These are phyloP conservation scores for Pipistrellus pipistrellus DNA, from an alignment of 2,797 vertebrate genomes.

Conservation along the genomic window DNA sequence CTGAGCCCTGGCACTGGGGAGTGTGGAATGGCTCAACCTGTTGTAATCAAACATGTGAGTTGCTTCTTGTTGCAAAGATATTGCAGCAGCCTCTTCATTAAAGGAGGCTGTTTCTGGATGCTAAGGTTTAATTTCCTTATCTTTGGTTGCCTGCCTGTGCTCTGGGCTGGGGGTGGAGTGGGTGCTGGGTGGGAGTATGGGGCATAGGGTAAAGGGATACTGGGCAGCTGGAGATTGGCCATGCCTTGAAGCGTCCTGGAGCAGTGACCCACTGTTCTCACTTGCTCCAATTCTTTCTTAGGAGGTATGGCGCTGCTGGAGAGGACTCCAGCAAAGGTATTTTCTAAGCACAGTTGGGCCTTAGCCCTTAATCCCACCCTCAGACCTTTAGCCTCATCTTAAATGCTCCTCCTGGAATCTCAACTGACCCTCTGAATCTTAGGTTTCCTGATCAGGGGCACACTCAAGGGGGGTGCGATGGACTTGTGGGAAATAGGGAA, in stretches of 20 bases:
- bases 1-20: constrained; percentile 87
- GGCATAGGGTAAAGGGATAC: constrained; percentile 11
- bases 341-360: not conserved
- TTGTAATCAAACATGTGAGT: constrained; percentile 88
- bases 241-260: not conserved
- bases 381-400: not conserved
- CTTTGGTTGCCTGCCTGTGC: not conserved
- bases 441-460: not conserved
- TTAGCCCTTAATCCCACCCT: not conserved
- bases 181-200: constrained; percentile 80
- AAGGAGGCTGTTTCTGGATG: constrained; percentile 79
- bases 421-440: not conserved
- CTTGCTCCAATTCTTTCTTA: not conserved
- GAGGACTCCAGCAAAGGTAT: not conserved
- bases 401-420: not conserved
- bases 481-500: not conserved
- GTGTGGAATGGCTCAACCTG: constrained; percentile 87
- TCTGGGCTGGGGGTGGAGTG: not conserved
- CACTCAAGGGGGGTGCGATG: not conserved
- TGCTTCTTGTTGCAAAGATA: constrained; percentile 89
- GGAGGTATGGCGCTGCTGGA: not conserved
- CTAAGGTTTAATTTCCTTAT: constrained; percentile 73
- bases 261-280: not conserved
- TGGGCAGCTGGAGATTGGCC: constrained; percentile 8
- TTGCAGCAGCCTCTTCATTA: constrained; percentile 90